A percentile compares a stretch with the other conserved stretches of the same genome.
phyloP scores from a whole-genome alignment of 1,140 invertebrate species.

The Leptinotarsa lineolata region DNA sequence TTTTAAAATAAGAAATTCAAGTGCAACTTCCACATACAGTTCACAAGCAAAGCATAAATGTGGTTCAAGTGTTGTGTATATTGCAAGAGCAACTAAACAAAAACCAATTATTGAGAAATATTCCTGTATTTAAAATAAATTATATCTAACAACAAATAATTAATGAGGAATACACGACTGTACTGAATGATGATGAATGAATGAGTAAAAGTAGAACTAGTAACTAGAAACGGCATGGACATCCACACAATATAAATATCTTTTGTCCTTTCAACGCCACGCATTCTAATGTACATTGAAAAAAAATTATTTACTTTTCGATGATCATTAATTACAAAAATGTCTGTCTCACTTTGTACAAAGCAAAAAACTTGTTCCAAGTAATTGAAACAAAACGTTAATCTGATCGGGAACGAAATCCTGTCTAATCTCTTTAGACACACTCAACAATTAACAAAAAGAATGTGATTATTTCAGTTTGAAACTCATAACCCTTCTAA shows the following conservation, averaged over 20 bases:
- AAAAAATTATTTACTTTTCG: constrained; percentile 37
- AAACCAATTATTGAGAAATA: constrained; percentile 10
- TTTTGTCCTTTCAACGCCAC: constrained; percentile 26
- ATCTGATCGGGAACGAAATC: no score
- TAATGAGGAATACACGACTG: constrained; percentile 38
- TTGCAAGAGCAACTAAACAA: no score
- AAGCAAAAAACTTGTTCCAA: constrained; percentile 33
- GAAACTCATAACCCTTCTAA: neutral
- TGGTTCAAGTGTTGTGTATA: no score
- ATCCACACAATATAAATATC: constrained; percentile 27
- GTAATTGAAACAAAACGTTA: constrained; percentile 18
- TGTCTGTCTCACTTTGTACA: constrained; percentile 37
- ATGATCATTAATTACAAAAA: constrained; percentile 42
- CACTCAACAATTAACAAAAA: no score
- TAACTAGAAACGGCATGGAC: constrained; percentile 28
- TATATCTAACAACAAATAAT: constrained; percentile 36
- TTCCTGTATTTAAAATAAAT: constrained; percentile 38
- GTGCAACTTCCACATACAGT: no score
- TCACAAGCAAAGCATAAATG: no score
- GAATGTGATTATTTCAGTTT: no score
- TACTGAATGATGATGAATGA: constrained; percentile 37
- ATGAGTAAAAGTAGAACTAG: constrained; percentile 30
- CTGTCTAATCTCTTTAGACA: no score
- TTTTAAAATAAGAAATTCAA: no score
- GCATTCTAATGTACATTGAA: constrained; percentile 47